Evolutionary conservation across 2,113 vertebrate species (phyloP), one percentile per base, ranked within the genome.

Genomic region (Carlito syrichta): DNA sequence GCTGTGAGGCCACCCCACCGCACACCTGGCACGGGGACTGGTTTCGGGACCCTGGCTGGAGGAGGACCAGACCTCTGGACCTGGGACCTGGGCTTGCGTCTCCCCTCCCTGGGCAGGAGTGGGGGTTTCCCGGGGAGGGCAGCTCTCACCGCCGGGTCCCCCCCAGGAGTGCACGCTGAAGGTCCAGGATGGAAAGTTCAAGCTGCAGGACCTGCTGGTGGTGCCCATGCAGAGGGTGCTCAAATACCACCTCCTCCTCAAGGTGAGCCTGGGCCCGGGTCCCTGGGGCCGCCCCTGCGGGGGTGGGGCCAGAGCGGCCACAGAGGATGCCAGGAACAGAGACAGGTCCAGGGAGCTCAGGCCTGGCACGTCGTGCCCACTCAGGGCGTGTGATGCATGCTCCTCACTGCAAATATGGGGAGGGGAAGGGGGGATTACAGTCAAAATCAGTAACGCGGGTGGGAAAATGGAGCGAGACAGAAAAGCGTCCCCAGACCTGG

Each of bases 221-320:
- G 99, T 99, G 38, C 99, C 99, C 81, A 99, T 99, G 99, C 99
- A 99, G 87, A 99, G 99, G 94, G 99, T 99, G 63, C 98, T 99
- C 68, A 99, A 99, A 96, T 99, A 99, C 58, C 99, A 99, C 94
- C 99, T 99, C 63, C 98, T 99, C 66, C 98, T 99, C 66, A 99
- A 99, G 99, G 99, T 99, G 98, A 98, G n/a, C n/a, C n/a, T n/a
- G 98, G 48, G 1, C 1, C 0, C 17, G 4, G 4, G 3, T 4
- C 38, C 7, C 8, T 0, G 2, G 0, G 1, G 22, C 14, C 2
- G 40, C 50, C 45, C 1, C 77, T 8, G 1, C 14, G 0, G 0
- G 13, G 3, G 43, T 7, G 0, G 17, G 8, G 0, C 8, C 0
- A 19, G 27, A 40, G 77, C 56, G 0, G 4, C 52, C 9, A 4